Conservation (phyloP, 2,113 vertebrate species). For the Macquaria ambigua region DNA sequence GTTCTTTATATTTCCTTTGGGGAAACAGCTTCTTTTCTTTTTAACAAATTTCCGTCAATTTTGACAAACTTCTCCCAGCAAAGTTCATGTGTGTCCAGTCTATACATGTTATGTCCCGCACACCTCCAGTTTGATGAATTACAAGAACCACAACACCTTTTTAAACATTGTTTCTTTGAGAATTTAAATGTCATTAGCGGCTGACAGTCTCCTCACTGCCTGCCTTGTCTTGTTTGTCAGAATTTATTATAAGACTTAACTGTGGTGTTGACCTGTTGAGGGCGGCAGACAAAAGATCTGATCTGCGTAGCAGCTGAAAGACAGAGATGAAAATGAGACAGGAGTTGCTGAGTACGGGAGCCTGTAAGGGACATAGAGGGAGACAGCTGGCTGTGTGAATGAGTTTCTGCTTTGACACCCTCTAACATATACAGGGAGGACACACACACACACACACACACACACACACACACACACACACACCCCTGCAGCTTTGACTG, state of each 20-base stretch:
- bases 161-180: neutral
- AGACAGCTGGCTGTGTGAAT: neutral
- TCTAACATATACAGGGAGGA: neutral
- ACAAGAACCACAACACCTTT: neutral
- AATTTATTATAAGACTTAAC: neutral
- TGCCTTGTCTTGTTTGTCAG: neutral
- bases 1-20: neutral
- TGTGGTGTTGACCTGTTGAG: neutral
- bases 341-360: neutral
- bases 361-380: neutral
- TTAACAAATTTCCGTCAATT: too few species aligned
- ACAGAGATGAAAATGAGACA: neutral
- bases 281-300: neutral
- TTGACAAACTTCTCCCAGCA: neutral
- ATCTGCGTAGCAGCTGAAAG: neutral
- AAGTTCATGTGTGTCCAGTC: neutral
- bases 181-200: neutral
- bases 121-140: neutral
- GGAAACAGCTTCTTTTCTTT: neutral
- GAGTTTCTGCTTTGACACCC: neutral
- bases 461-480: neutral
- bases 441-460: neutral
- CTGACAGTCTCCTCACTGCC: neutral
- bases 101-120: neutral
- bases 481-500: conserved; percentile 16